Percentiles rank a stretch among this genome's conserved stretches.
These are phyloP conservation scores for Varroa destructor DNA, from an alignment of 1,140 invertebrate species.

Conservation along the genomic window DNA sequence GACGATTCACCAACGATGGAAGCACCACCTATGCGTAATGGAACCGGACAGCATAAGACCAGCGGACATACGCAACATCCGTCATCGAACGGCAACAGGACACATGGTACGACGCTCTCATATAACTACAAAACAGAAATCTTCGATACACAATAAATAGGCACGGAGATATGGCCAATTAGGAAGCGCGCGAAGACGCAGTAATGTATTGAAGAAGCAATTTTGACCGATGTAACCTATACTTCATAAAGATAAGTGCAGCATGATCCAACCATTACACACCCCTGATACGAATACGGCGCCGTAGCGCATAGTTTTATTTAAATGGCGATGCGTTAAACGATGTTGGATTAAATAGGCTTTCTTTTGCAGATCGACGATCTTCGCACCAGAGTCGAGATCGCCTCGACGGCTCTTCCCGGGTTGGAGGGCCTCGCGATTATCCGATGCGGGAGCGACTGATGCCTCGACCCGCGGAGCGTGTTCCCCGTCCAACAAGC, in stretches of 20 bases:
- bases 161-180: no score
- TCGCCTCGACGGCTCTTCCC: constrained; percentile 40
- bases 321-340: constrained; percentile 31
- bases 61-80: constrained; percentile 1
- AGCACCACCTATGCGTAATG: constrained; percentile 28
- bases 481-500: constrained; percentile 37
- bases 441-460: constrained; percentile 29
- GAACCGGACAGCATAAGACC: background rate
- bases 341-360: constrained; percentile 31
- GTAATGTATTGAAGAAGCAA: background rate
- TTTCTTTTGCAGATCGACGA: constrained; percentile 25
- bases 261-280: no score
- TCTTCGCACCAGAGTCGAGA: constrained; percentile 29
- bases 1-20: constrained; percentile 29
- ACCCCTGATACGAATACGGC: constrained; percentile 38
- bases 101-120: constrained; percentile 8
- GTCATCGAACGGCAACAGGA: background rate
- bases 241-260: no score
- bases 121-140: background rate
- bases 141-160: background rate
- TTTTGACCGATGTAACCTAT: background rate
- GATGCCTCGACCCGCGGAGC: constrained; percentile 30
- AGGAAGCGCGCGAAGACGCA: background rate
- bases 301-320: constrained; percentile 39
- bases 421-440: constrained; percentile 33